Evolutionary conservation across 2,888 invertebrate genomes (phyloP).

Genomic region (Drosophila peninsularis): DNA sequence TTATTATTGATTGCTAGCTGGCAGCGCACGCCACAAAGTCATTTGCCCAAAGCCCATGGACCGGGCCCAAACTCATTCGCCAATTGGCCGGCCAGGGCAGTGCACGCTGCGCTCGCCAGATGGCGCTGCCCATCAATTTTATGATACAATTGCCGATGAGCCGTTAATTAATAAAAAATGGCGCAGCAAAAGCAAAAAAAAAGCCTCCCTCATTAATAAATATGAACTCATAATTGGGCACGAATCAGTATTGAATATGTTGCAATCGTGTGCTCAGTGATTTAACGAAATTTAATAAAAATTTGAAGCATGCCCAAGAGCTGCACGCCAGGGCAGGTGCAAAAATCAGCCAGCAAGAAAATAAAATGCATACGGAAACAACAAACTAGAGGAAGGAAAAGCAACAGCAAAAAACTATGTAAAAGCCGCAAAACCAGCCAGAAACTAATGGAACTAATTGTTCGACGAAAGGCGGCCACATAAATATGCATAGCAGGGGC

Average conservation of each 20-base stretch:
- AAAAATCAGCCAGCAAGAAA: slow-evolving; percentile 58
- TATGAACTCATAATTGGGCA: slow-evolving; percentile 73
- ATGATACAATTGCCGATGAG: slow-evolving; percentile 57
- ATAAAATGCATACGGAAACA: slow-evolving; percentile 71
- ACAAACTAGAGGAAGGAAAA: slow-evolving; percentile 69
- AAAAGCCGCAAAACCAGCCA: slow-evolving; percentile 41
- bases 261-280: slow-evolving; percentile 22
- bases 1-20: slow-evolving; percentile 34
- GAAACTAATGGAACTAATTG: slow-evolving; percentile 78
- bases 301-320: slow-evolving; percentile 57
- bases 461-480: slow-evolving; percentile 75
- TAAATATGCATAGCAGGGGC: slow-evolving; percentile 8
- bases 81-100: slow-evolving; percentile 26
- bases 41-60: slow-evolving; percentile 53
- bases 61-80: slow-evolving; percentile 53
- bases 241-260: slow-evolving; percentile 40
- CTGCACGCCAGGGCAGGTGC: slow-evolving; percentile 50
- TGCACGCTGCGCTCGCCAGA: slow-evolving; percentile 58
- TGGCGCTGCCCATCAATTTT: slow-evolving; percentile 56
- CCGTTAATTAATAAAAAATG: slow-evolving; percentile 53
- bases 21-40: slow-evolving; percentile 57
- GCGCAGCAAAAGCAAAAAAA: slow-evolving; percentile 22
- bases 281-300: slow-evolving; percentile 60
- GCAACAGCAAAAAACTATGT: slow-evolving; percentile 24
- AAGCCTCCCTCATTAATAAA: slow-evolving; percentile 64